Percentiles rank a stretch among this genome's conserved stretches.
These are phyloP conservation scores for Smittia aterrima DNA, from an alignment of 2,888 invertebrate genomes.

Conservation along the genomic window DNA sequence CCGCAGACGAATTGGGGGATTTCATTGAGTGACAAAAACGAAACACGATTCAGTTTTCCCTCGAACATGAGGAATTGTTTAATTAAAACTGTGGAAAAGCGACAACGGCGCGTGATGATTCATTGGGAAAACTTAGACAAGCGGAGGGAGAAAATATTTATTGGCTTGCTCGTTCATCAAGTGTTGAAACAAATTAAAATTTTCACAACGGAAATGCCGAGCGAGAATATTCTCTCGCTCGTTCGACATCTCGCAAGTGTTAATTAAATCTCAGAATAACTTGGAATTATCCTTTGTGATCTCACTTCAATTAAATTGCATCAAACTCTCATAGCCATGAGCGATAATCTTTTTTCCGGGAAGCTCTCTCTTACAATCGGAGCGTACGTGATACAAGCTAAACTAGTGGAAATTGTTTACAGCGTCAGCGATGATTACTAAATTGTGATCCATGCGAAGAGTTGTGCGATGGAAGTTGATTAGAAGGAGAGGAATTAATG, in stretches of 20 bases:
- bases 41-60: background rate
- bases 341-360: background rate
- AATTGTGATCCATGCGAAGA: background rate
- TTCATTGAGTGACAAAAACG: background rate
- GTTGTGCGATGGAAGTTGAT: conserved; percentile 38
- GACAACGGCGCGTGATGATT: background rate
- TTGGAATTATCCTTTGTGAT: background rate
- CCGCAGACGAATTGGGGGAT: background rate
- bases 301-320: background rate
- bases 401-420: background rate
- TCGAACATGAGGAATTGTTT: background rate
- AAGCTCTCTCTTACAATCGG: too few relatives aligned
- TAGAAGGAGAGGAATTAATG: conserved; percentile 29
- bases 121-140: background rate
- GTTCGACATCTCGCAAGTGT: background rate
- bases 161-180: too few relatives aligned
- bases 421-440: background rate
- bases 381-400: background rate
- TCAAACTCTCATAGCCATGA: background rate
- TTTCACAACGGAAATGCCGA: background rate
- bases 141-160: background rate
- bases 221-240: background rate
- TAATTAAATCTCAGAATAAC: background rate
- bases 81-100: background rate
- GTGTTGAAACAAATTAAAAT: too few relatives aligned